Evolutionary conservation across 1,140 invertebrate species (phyloP).

Genomic region (Odontomachus brunneus): DNA sequence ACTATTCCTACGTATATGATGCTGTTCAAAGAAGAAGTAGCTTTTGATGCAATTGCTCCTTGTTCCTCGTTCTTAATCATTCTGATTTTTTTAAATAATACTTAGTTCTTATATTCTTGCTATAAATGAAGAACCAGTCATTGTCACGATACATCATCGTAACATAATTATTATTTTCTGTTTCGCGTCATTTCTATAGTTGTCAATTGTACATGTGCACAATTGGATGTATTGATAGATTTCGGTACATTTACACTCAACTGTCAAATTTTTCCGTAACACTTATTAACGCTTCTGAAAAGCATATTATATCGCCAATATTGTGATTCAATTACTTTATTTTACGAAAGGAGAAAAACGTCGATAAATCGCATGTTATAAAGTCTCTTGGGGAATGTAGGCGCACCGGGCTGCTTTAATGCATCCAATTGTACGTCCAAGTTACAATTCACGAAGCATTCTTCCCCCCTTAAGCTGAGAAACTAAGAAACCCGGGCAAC

Average conservation of each 20-base stretch:
- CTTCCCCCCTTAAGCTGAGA: not conserved
- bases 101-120: not conserved
- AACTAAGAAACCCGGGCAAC: not conserved
- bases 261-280: too few relatives aligned
- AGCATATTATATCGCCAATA: too few relatives aligned
- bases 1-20: not conserved
- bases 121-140: not conserved
- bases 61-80: too few relatives aligned
- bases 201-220: not conserved
- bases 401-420: not conserved
- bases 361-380: too few relatives aligned
- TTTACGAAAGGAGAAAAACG: too few relatives aligned
- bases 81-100: not conserved
- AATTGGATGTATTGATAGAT: too few relatives aligned
- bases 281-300: too few relatives aligned
- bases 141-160: constrained; percentile 27
- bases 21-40: not conserved
- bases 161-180: constrained; percentile 29
- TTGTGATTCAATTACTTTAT: too few relatives aligned
- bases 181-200: not conserved
- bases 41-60: not conserved
- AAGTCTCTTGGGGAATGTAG: too few relatives aligned
- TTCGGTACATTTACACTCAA: too few relatives aligned
- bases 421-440: constrained; percentile 2
- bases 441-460: not conserved